A percentile compares a stretch with the other conserved stretches of the same genome.
Conservation (phyloP, 2,113 vertebrate species). For the Callocephalon fimbriatum region DNA sequence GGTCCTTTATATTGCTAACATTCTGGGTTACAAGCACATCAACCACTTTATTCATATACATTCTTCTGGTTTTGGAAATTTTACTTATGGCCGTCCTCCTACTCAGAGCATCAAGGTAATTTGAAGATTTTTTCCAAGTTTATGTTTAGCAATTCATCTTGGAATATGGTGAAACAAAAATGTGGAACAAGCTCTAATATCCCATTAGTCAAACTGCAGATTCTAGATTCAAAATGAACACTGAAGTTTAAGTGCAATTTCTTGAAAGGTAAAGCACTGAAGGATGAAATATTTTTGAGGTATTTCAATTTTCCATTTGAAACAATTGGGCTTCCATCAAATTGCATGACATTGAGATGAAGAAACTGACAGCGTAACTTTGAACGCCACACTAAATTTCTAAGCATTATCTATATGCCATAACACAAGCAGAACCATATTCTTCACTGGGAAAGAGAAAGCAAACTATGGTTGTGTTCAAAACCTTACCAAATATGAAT, state of each 20-base stretch:
- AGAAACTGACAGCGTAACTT: not conserved
- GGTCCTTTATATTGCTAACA: not conserved
- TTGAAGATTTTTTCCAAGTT: not conserved
- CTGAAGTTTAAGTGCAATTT: not conserved
- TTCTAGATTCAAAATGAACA: not conserved
- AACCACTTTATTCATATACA: not conserved
- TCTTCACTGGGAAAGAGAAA: not conserved
- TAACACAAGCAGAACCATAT: not conserved
- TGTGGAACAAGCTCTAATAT: not conserved
- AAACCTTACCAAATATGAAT: not conserved
- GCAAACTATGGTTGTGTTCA: not conserved
- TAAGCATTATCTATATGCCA: not conserved
- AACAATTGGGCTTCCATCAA: not conserved
- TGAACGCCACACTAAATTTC: not conserved
- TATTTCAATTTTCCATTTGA: not conserved
- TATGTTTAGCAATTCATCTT: not conserved
- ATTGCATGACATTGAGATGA: not conserved
- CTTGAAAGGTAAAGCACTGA: not conserved
- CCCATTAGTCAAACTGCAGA: not conserved
- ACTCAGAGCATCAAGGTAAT: not conserved
- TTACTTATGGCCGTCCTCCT: not conserved
- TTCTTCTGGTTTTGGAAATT: not conserved
- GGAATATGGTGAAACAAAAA: not conserved
- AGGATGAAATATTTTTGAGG: not conserved
- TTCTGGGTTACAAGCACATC: not conserved